phyloP scores from a whole-genome alignment of 2,888 invertebrate species.

The Eupithecia vulgata region DNA sequence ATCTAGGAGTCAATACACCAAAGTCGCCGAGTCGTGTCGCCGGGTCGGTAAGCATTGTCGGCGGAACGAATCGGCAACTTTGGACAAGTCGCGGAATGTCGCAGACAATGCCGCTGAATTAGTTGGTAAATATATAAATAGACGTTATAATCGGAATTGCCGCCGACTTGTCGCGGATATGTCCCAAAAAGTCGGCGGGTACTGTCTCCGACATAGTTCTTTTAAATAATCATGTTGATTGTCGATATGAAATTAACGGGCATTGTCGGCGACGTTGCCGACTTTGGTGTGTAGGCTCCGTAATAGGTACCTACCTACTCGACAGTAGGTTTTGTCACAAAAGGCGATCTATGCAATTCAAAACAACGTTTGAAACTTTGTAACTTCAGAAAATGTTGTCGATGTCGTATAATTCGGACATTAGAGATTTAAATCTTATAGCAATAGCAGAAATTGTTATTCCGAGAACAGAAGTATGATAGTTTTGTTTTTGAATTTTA shows the following conservation, averaged over 20 bases:
- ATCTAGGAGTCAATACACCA: no score
- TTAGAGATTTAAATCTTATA: conserved; percentile 6
- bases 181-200: no score
- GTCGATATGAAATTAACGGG: background rate
- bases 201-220: no score
- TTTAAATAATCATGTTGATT: no score
- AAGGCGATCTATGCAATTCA: conserved; percentile 29
- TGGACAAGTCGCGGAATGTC: no score
- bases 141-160: no score
- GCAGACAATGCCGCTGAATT: no score
- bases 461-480: background rate
- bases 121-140: no score
- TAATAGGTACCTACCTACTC: conserved; percentile 7
- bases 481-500: background rate
- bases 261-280: background rate
- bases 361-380: conserved; percentile 24
- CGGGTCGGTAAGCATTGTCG: no score
- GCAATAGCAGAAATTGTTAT: background rate
- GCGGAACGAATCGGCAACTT: no score
- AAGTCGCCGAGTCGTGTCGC: no score
- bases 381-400: conserved; percentile 1
- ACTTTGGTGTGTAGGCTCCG: background rate
- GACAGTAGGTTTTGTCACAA: conserved; percentile 34
- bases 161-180: no score
- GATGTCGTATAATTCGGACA: conserved; percentile 17